Conservation (phyloP, 2,888 invertebrate species). For the Aleiodes testaceus region DNA sequence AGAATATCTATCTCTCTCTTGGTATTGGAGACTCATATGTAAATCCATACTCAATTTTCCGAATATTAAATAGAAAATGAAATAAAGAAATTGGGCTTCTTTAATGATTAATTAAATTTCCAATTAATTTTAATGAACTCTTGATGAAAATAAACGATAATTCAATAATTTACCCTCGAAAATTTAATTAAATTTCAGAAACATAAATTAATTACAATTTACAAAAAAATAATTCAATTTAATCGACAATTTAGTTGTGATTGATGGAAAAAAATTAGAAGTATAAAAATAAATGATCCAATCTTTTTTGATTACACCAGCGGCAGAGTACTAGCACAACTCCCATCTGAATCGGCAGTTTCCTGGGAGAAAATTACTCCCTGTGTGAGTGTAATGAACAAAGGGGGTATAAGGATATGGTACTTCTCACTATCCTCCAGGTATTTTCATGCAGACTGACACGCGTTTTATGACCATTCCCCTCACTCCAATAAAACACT, state of each 20-base stretch:
- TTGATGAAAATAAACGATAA: not conserved
- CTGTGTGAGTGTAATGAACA: constrained; percentile 23
- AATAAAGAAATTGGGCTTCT: no score
- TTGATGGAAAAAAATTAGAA: no score
- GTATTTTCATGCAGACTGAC: constrained; percentile 10
- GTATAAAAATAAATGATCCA: not conserved
- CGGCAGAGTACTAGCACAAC: constrained; percentile 13
- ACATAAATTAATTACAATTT: no score
- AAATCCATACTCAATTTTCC: constrained; percentile 3
- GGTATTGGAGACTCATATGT: not conserved
- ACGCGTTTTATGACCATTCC: constrained; percentile 13
- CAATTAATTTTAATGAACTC: constrained; percentile 2
- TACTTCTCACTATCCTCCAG: not conserved
- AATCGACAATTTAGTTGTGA: no score
- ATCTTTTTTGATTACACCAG: not conserved
- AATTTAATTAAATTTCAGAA: not conserved
- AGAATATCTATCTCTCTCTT: not conserved
- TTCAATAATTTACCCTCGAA: constrained; percentile 1
- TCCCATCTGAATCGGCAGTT: constrained; percentile 2
- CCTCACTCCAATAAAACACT: constrained; percentile 13
- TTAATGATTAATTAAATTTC: not conserved
- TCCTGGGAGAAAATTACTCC: constrained; percentile 15
- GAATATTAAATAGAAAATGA: not conserved
- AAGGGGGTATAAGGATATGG: not conserved
- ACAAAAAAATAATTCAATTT: no score